Evolutionary conservation across 2,113 vertebrate species (phyloP).

Genomic region (Stegostoma tigrinum): DNA sequence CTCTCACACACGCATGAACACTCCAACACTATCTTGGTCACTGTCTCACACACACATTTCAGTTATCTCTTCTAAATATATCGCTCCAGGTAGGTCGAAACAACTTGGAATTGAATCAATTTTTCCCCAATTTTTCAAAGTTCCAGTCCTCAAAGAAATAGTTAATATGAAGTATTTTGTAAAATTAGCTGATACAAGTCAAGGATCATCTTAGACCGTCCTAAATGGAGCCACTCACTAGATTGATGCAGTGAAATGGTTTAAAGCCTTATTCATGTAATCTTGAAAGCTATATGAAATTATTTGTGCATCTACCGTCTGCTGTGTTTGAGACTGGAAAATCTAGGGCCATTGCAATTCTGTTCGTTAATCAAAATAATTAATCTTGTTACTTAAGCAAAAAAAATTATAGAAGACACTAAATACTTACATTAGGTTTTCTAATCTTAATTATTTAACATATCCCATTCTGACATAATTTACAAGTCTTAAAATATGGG

Average conservation of each 20-base stretch:
- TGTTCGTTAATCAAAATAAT: neutral
- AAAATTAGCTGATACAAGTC: neutral
- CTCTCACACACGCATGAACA: too few relatives aligned
- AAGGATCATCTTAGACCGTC: neutral
- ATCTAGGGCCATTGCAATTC: neutral
- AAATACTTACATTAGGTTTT: neutral
- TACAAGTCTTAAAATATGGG: neutral
- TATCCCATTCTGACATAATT: neutral
- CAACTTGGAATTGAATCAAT: too few relatives aligned
- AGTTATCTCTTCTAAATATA: too few relatives aligned
- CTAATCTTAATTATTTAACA: neutral
- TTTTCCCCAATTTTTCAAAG: too few relatives aligned
- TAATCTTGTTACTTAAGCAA: neutral
- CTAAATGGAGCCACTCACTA: neutral
- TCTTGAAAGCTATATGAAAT: neutral
- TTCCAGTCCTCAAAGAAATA: too few relatives aligned
- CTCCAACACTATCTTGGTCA: too few relatives aligned
- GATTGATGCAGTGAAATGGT: neutral
- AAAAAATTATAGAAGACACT: neutral
- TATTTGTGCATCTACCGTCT: neutral
- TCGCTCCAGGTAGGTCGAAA: too few relatives aligned
- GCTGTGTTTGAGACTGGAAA: neutral
- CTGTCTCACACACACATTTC: too few relatives aligned
- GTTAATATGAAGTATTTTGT: too few relatives aligned
- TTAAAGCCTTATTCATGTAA: neutral